Evolutionary conservation across 1,140 invertebrate genomes (phyloP).

Genomic region (Cydia strobilella): DNA sequence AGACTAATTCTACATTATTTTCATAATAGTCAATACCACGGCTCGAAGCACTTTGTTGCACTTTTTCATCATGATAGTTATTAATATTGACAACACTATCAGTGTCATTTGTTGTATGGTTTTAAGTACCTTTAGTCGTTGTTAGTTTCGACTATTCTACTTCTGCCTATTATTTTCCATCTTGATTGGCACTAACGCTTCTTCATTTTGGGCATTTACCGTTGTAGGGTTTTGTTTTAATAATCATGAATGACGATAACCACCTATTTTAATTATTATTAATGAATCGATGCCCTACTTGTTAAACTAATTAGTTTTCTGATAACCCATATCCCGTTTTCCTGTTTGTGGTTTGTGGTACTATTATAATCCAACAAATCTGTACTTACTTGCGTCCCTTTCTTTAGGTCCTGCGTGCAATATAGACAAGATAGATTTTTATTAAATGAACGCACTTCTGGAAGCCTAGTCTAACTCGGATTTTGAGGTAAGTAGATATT

Average conservation of each 20-base stretch:
- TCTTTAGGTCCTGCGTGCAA: constrained; percentile 84
- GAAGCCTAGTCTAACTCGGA: no score
- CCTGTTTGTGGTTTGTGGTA: constrained; percentile 15
- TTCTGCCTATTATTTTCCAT: not conserved
- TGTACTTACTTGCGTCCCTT: constrained; percentile 87
- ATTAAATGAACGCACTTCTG: not conserved
- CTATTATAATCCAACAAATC: not conserved
- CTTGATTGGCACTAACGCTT: not conserved
- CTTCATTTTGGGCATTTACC: no score
- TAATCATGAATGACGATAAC: not conserved
- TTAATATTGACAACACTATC: not conserved
- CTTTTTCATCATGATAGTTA: not conserved
- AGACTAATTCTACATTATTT: not conserved
- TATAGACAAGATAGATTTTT: constrained; percentile 33
- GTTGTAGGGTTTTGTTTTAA: not conserved
- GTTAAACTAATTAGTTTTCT: constrained; percentile 13
- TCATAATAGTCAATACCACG: not conserved
- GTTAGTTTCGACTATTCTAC: no score
- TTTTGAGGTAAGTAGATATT: no score
- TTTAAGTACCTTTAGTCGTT: not conserved
- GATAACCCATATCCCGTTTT: constrained; percentile 17
- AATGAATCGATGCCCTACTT: constrained; percentile 28
- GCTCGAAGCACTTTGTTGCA: not conserved
- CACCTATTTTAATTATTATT: constrained; percentile 3
- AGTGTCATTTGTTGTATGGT: not conserved